Conservation (phyloP, 2,797 vertebrate genomes). For the Diplodus sargus region DNA sequence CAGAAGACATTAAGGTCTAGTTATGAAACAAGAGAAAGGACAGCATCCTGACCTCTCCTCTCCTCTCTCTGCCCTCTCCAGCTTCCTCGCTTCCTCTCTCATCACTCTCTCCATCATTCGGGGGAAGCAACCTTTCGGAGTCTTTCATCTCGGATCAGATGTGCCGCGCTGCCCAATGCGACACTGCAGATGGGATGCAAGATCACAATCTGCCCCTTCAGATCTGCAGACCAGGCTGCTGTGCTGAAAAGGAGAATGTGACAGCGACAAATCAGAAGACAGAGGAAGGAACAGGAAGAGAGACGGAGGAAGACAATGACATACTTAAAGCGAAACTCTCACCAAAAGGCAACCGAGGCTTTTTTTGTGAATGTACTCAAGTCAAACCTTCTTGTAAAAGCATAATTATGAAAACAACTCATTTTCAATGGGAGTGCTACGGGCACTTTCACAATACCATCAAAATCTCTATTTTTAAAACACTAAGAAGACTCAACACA, state of each 20-base stretch:
- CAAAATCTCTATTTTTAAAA: no score
- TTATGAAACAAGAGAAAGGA: neutral
- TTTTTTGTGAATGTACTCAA: no score
- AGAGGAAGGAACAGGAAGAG: neutral
- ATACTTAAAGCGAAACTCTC: neutral
- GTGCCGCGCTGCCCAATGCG: no score
- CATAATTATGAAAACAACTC: no score
- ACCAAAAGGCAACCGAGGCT: no score
- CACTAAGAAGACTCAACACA: no score
- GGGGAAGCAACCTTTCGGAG: conserved; percentile 13
- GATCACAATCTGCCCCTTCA: neutral
- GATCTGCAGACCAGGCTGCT: neutral
- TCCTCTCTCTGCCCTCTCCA: neutral
- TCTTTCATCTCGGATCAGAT: conserved; percentile 18
- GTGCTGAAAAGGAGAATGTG: neutral
- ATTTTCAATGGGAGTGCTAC: no score
- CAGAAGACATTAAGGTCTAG: neutral
- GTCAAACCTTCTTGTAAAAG: no score
- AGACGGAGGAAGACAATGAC: neutral
- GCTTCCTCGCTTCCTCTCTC: neutral
- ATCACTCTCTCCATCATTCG: neutral
- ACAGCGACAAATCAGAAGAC: neutral
- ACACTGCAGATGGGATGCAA: neutral
- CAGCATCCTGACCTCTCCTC: neutral
- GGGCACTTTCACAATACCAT: no score